Conservation (phyloP, 2,888 invertebrate species). For the Drosophila mimica region DNA sequence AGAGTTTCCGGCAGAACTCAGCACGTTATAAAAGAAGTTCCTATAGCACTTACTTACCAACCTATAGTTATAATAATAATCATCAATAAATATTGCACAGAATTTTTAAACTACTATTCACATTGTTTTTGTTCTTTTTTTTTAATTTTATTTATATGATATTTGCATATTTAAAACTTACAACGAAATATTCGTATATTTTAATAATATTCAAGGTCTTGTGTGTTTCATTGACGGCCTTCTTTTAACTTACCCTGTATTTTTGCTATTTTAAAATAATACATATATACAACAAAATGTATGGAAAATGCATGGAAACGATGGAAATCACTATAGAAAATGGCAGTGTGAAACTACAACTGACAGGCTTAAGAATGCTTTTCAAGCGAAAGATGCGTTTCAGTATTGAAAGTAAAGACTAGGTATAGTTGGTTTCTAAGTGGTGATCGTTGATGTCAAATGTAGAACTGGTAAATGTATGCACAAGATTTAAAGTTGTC, state of each 20-base stretch:
- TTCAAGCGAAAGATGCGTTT: conserved; percentile 25
- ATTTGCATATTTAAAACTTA: conserved; percentile 71
- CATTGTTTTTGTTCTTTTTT: conserved; percentile 23
- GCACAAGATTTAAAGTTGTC: conserved; percentile 14
- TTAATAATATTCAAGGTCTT: conserved; percentile 44
- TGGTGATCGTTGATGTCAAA: conserved; percentile 21
- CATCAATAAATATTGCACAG: conserved; percentile 30
- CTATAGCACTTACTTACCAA: conserved; percentile 46
- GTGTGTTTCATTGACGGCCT: conserved; percentile 22
- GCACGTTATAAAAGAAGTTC: conserved; percentile 60
- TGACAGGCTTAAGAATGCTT: conserved; percentile 47
- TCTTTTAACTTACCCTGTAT: conserved; percentile 61
- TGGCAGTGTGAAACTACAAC: conserved; percentile 62
- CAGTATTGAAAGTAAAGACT: conserved; percentile 56
- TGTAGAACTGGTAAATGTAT: conserved; percentile 19
- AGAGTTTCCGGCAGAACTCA: conserved; percentile 26
- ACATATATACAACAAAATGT: conserved; percentile 79
- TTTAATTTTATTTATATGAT: conserved; percentile 64
- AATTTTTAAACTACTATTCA: conserved; percentile 20
- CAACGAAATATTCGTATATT: conserved; percentile 51
- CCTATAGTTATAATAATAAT: conserved; percentile 13
- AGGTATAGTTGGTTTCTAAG: conserved; percentile 67
- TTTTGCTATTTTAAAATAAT: conserved; percentile 83
- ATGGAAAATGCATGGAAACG: conserved; percentile 60
- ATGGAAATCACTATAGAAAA: conserved; percentile 60